Evolutionary conservation across 1,140 invertebrate species (phyloP).

Genomic region (Drosophila pallidifrons): DNA sequence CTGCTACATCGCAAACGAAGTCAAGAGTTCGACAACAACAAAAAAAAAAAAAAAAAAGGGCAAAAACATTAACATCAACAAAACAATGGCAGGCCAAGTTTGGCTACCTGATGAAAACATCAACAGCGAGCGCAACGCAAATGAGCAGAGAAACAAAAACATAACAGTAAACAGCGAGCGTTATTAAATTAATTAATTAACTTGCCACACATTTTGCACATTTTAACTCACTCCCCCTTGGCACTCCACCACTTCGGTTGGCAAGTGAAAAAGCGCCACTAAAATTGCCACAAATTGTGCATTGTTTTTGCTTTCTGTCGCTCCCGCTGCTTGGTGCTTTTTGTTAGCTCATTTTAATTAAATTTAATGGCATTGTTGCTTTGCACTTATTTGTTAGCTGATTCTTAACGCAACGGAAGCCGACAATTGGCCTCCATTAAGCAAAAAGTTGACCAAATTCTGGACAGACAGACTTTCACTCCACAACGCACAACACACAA

Average conservation of each 20-base stretch:
- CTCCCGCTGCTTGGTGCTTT: slow-evolving; percentile 1
- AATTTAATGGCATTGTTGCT: slow-evolving; percentile 54
- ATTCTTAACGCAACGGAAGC: slow-evolving; percentile 67
- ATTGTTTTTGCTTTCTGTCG: slow-evolving; percentile 56
- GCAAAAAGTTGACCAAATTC: slow-evolving; percentile 29
- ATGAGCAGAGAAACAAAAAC: slow-evolving; percentile 33
- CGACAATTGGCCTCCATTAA: slow-evolving; percentile 74
- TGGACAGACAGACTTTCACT: slow-evolving; percentile 62
- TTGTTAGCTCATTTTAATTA: slow-evolving; percentile 64
- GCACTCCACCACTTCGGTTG: slow-evolving; percentile 15
- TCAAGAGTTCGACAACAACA: slow-evolving; percentile 42
- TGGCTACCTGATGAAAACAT: slow-evolving; percentile 56
- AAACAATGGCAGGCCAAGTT: not conserved
- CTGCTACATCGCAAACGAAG: slow-evolving; percentile 54
- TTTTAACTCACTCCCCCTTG: slow-evolving; percentile 23
- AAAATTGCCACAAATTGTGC: slow-evolving; percentile 72
- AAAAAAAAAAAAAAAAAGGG: slow-evolving; percentile 3
- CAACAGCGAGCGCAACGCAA: slow-evolving; percentile 24
- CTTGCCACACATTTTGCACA: slow-evolving; percentile 59
- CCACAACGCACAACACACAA: slow-evolving; percentile 45
- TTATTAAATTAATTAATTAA: slow-evolving; percentile 72
- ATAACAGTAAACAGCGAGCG: slow-evolving; percentile 54
- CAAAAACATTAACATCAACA: slow-evolving; percentile 16
- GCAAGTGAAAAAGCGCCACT: slow-evolving; percentile 70
- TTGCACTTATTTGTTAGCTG: slow-evolving; percentile 55